Base-by-base conservation (phyloP, 2,797 vertebrate species). In the Pipistrellus pygmaeus region DNA sequence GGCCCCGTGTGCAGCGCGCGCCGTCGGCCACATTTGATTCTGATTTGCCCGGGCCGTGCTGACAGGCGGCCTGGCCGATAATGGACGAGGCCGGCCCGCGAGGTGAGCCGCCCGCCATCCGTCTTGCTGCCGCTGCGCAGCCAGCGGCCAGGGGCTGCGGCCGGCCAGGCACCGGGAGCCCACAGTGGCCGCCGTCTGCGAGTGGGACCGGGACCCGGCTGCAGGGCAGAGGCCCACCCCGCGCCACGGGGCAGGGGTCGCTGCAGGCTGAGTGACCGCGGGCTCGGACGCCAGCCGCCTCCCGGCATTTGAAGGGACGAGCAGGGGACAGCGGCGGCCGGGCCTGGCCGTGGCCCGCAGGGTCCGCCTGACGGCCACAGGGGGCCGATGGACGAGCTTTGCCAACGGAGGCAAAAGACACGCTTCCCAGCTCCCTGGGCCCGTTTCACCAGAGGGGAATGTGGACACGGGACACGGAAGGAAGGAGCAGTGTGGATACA, bases 11-110 rank as follows among this genome's bases (percentile, higher is more conserved):
- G 51, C 51, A 17, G 15, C 0, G 44, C 23, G 1, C 25, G 1
- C 44, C 44, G 44, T 2, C 44, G 83, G 66, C 85, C 94, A 85
- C 97, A 97, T 97, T 97, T 97, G 97, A 95, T 97, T 97, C 93
- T 94, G 94, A 96, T 97, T 96, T 97, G 91, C 95, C 91, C 30
- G n/a, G 62, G 9, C 68, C 1, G 95, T 76, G 97, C 93, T 97
- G 97, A 97, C 97, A 97, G 81, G 95, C 48, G 5, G 90, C 60
- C 44, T 0, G 41, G 93, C 93, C 0, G 81, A 89, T 97, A 97
- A 97, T 91, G 97, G 96, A 97, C 96, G 96, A 97, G 96, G 96
- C 32, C 1, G 9, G 66, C 68, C 27, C 17, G 85, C 12, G 27
- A 27, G 72, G 82, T 14, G 38, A 62, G n/a, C 86, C 88, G 62